Evolutionary conservation across 2,888 invertebrate species (phyloP).

Genomic region (Conistra vaccinii): DNA sequence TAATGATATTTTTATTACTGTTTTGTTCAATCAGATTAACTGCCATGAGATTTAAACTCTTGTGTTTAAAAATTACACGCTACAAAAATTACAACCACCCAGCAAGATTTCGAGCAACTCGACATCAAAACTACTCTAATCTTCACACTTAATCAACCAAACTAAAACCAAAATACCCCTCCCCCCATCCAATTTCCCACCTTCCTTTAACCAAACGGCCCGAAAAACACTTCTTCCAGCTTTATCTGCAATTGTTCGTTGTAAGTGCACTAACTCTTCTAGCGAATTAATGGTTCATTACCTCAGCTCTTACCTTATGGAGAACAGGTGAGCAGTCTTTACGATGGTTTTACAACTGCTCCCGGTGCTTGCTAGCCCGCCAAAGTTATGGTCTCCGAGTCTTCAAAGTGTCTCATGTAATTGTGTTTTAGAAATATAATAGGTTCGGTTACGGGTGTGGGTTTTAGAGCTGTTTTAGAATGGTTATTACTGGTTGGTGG

Average conservation of each 20-base stretch:
- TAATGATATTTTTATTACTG: too few species aligned
- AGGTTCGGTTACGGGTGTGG: constrained; percentile 30
- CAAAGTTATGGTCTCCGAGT: constrained; percentile 62
- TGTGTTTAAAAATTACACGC: not conserved
- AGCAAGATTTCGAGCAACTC: not conserved
- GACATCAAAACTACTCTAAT: not conserved
- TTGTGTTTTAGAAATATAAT: constrained; percentile 69
- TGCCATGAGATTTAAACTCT: not conserved
- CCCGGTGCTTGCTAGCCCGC: constrained; percentile 47
- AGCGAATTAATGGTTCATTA: constrained; percentile 69
- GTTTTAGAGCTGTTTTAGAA: constrained; percentile 36
- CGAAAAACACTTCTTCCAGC: constrained; percentile 53
- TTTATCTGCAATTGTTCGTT: constrained; percentile 60
- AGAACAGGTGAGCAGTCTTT: constrained; percentile 63
- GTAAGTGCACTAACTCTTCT: constrained; percentile 66
- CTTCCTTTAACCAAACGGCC: constrained; percentile 40
- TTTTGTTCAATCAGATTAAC: not conserved
- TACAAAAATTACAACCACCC: too few species aligned
- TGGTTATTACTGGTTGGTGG: constrained; percentile 12
- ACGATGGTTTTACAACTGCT: constrained; percentile 67
- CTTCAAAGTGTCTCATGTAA: constrained; percentile 64
- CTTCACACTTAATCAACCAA: constrained; percentile 1
- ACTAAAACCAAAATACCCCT: constrained; percentile 22
- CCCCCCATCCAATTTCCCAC: constrained; percentile 32
- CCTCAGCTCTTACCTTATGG: constrained; percentile 47